These are phyloP conservation scores for Burhinus bistriatus DNA, from an alignment of 2,113 vertebrate genomes.

Conservation along the genomic window DNA sequence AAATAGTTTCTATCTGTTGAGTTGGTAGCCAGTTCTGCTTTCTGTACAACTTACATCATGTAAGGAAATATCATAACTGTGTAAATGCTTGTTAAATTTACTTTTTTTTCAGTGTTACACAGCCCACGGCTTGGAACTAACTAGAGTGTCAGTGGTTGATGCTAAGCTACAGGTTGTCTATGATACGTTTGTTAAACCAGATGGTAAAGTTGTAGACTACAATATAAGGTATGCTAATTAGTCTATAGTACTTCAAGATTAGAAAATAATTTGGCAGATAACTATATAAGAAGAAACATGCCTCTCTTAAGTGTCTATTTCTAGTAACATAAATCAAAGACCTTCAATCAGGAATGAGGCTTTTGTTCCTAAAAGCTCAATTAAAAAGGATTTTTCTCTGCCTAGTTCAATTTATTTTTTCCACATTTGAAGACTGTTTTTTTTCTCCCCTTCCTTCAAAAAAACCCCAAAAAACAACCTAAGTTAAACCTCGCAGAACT, in stretches of 20 bases:
- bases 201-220: slow-evolving; percentile 79
- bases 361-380: not conserved
- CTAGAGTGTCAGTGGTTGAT: slow-evolving; percentile 78
- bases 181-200: slow-evolving; percentile 79
- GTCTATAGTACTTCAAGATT: not conserved
- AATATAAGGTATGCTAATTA: slow-evolving; percentile 74
- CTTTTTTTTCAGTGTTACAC: slow-evolving; percentile 77
- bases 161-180: slow-evolving; percentile 76
- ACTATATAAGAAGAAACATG: not conserved
- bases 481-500: not conserved
- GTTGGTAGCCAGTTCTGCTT: not conserved
- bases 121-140: slow-evolving; percentile 76
- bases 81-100: not conserved
- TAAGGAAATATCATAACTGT: not conserved
- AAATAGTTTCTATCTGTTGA: not conserved
- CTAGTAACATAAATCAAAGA: not conserved
- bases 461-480: not conserved
- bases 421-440: not conserved
- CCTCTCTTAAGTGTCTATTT: not conserved
- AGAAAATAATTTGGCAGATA: not conserved
- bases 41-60: not conserved
- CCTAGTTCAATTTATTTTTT: not conserved
- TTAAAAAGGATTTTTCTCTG: not conserved
- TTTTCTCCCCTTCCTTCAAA: not conserved
- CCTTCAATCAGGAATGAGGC: not conserved